Percentiles rank a stretch among this genome's conserved stretches.
Evolutionary conservation across 2,797 vertebrate genomes (phyloP).

Genomic region (Morus bassanus): DNA sequence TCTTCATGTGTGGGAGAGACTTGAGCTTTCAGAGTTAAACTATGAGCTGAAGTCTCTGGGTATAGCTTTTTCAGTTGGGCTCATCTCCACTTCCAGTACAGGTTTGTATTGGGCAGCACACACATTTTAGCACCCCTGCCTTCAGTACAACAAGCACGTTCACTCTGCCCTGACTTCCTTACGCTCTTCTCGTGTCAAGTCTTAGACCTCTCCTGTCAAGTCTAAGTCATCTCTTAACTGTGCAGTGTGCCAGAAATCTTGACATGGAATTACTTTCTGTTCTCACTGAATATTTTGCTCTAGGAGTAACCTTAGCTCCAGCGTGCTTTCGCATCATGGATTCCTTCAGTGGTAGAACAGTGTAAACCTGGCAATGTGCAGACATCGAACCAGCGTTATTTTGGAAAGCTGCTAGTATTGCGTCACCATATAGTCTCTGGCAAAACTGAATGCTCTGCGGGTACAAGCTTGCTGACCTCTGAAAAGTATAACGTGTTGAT

Average conservation of each 20-base stretch:
- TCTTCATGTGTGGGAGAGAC: not conserved
- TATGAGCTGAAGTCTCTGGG: not conserved
- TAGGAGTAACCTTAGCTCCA: not conserved
- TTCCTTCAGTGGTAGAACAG: not conserved
- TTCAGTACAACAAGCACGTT: not conserved
- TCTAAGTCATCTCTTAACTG: not conserved
- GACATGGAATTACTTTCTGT: not conserved
- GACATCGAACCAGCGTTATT: not conserved
- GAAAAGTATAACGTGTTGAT: not conserved
- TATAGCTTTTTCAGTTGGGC: not conserved
- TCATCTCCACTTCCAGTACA: not conserved
- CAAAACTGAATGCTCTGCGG: not conserved
- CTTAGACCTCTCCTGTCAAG: not conserved
- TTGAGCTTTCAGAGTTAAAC: not conserved
- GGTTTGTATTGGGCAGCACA: not conserved
- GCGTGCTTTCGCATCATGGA: accelerated
- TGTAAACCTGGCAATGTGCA: accelerated
- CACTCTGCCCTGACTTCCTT: not conserved
- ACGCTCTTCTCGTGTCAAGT: not conserved
- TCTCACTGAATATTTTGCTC: not conserved
- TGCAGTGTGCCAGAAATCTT: not conserved
- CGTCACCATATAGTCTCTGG: not conserved
- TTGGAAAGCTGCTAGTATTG: not conserved
- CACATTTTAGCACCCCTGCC: not conserved
- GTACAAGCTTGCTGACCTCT: not conserved